Evolutionary conservation across 2,113 vertebrate genomes (phyloP), one percentile per base, ranked within the genome.

Genomic region (Hypanus sabinus): DNA sequence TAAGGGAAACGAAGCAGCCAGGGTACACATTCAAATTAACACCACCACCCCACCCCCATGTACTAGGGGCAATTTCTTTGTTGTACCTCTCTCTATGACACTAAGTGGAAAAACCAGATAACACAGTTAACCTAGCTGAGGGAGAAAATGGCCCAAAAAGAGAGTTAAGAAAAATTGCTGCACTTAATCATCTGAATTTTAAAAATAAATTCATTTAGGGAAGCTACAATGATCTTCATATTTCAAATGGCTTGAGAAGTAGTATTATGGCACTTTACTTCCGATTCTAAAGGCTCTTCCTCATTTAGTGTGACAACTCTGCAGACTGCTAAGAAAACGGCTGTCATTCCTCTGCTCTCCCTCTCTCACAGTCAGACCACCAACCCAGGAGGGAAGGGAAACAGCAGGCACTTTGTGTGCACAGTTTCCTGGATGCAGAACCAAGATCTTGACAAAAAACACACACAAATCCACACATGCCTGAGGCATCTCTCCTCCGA

Each of bases 401-500:
- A 94, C 95, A 95, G 96, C 96, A 95, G 96, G 95, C 96, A 95
- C 95, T 96, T 95, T 94, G 95, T 94, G 95, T 94, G 93, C 96
- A 96, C 95, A 96, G 95, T 96, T 96, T 96, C 96, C 96, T 96
- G 96, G 96, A 96, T 96, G 96, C 96, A 94, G 95, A 97, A 96
- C 97, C 96, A 95, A 94, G 95, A 95, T 94, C 96, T 96, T 97
- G 96, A 96, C 96, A 96, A 96, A 98, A 98, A 97, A 95, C 95
- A 95, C 94, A 97, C 96, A 97, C 96, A 97, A 98, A 99, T 99
- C 98, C 97, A 99, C 99, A 98, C 98, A 98, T 98, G 98, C 98
- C 98, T 96, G 97, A 98, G 98, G 98, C 99, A 98, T 97, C 98
- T 98, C 98, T 98, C 57, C 62, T n/a, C 98, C 98, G 98, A 99